Evolutionary conservation across 2,113 vertebrate genomes (phyloP).

Genomic region (Agelaius phoeniceus): DNA sequence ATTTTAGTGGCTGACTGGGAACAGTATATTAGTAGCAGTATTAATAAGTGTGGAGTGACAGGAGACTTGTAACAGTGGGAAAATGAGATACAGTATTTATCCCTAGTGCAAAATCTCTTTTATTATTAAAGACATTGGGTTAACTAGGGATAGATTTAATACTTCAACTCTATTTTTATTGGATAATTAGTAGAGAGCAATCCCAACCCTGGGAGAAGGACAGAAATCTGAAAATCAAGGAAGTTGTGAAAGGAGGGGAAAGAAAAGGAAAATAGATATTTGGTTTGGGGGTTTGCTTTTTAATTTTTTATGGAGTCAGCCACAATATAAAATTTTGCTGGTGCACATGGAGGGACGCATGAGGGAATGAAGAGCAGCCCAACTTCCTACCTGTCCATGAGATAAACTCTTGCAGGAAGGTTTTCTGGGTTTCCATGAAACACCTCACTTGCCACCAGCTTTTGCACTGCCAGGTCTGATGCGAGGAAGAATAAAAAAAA

Average conservation of each 20-base stretch:
- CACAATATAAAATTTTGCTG: not conserved
- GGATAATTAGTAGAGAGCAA: conserved; percentile 63
- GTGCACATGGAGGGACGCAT: fast-evolving
- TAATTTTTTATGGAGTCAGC: fast-evolving
- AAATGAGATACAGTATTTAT: conserved; percentile 73
- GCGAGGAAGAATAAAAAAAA: not conserved
- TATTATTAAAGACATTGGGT: conserved; percentile 74
- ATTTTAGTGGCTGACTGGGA: conserved; percentile 75
- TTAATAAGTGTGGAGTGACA: conserved; percentile 73
- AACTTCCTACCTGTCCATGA: fast-evolving
- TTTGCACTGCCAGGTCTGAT: not conserved
- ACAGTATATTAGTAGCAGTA: conserved; percentile 60
- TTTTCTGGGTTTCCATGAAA: not conserved
- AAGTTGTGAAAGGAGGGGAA: not conserved
- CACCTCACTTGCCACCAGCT: not conserved
- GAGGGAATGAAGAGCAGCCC: not conserved
- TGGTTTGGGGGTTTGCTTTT: not conserved
- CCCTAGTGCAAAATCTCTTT: conserved; percentile 76
- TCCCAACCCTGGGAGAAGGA: conserved; percentile 22
- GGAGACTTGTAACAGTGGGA: conserved; percentile 64
- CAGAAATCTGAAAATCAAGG: not conserved
- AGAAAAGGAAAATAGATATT: not conserved
- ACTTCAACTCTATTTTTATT: conserved; percentile 68
- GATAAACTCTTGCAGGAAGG: not conserved
- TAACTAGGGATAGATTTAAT: conserved; percentile 75